A percentile compares a stretch with the other conserved stretches of the same genome.
phyloP scores from a whole-genome alignment of 2,113 vertebrate species.

The Platichthys stellatus region DNA sequence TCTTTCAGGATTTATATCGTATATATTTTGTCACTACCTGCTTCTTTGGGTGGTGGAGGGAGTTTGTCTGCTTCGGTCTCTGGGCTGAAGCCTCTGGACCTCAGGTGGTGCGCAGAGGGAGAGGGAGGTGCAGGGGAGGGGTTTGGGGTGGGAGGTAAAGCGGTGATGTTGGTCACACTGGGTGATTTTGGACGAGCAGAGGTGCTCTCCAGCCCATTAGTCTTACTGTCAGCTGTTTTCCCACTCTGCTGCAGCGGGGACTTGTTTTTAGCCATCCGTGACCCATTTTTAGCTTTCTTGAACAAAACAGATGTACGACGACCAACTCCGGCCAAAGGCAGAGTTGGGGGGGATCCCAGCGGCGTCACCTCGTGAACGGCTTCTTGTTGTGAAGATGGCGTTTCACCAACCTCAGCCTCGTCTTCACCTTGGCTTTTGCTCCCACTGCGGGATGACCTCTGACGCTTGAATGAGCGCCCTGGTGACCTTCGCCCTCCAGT shows the following conservation, averaged over 20 bases:
- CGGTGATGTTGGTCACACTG: conserved; percentile 44
- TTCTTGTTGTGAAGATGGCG: conserved; percentile 79
- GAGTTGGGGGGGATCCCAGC: conserved; percentile 73
- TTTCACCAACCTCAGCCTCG: conserved; percentile 74
- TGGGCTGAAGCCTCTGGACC: conserved; percentile 80
- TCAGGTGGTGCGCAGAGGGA: conserved; percentile 72
- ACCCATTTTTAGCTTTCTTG: conserved; percentile 94
- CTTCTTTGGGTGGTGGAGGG: conserved; percentile 77
- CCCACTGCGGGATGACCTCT: conserved; percentile 82
- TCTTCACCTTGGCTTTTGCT: conserved; percentile 83
- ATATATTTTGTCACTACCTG: conserved; percentile 43
- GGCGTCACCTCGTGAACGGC: conserved; percentile 82
- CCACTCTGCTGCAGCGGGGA: conserved; percentile 83
- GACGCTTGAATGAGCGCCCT: conserved; percentile 84
- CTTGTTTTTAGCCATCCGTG: conserved; percentile 82
- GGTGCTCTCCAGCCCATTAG: conserved; percentile 67
- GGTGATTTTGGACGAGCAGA: conserved; percentile 44
- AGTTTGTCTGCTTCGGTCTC: conserved; percentile 85
- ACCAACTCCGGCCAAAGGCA: conserved; percentile 84
- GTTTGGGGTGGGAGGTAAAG: conserved; percentile 57
- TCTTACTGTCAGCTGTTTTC: conserved; percentile 73
- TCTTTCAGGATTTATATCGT: neutral
- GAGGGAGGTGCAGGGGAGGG: conserved; percentile 61
- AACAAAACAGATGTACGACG: conserved; percentile 92
- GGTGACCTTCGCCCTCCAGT: conserved; percentile 85